These are phyloP conservation scores for Pegoplata infirma DNA, from an alignment of 2,888 invertebrate species.

Conservation along the genomic window DNA sequence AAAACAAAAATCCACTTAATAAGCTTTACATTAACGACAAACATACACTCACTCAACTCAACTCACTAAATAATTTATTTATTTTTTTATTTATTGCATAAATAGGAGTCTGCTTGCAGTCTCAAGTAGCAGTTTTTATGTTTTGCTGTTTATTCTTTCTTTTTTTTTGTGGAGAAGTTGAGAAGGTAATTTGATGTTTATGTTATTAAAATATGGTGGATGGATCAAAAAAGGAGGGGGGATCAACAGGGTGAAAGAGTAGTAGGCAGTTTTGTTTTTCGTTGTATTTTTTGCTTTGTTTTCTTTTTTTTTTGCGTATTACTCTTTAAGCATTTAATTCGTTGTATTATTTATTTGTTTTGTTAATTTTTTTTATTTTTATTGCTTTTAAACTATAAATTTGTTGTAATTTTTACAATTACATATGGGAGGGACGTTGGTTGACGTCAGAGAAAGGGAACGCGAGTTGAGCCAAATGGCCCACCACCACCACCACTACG, in stretches of 20 bases:
- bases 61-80: conserved; percentile 30
- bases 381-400: conserved; percentile 28
- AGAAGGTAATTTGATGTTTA: too few relatives aligned
- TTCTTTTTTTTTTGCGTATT: conserved; percentile 42
- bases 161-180: neutral
- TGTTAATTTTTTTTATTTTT: conserved; percentile 47
- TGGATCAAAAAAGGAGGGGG: neutral
- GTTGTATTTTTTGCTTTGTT: conserved; percentile 28
- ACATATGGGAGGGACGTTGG: conserved; percentile 5
- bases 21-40: conserved; percentile 32
- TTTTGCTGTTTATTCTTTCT: neutral
- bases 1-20: conserved; percentile 37
- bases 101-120: conserved; percentile 23
- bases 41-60: conserved; percentile 40
- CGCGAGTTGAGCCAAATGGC: conserved; percentile 34
- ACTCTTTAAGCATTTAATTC: conserved; percentile 9
- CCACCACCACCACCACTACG: conserved; percentile 5
- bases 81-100: conserved; percentile 6
- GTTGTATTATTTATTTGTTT: conserved; percentile 40
- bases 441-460: conserved; percentile 18
- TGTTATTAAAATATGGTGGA: neutral
- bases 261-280: conserved; percentile 16
- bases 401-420: conserved; percentile 42
- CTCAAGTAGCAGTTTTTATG: conserved; percentile 36
- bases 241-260: neutral